Evolutionary conservation across 2,113 vertebrate species (phyloP), one percentile per base, ranked within the genome.

Genomic region (Neotoma lepida): DNA sequence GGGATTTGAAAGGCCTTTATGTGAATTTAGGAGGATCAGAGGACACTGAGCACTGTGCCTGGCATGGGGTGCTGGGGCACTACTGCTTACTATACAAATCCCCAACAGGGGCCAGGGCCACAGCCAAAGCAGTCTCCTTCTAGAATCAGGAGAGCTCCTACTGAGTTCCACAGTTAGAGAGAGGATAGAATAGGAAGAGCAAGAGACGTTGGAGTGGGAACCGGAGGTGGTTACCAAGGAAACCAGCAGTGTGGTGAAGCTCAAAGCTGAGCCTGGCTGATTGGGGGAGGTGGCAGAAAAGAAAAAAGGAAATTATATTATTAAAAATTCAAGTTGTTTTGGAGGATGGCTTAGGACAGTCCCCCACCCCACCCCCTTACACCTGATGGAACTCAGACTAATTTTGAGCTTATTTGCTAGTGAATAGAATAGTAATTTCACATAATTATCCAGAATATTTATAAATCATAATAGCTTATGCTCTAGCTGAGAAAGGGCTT

Each of bases 371-470:
- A 6, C 10, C 14, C 26, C 24, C 26, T 88, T 90, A 92, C 58
- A 44, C 56, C 87, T 33, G 33, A 2, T 68, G 68, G 33, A 91
- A 86, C 35, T 77, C 66, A 63, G 73, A 86, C 86, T n/a, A 58
- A 82, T 70, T 94, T 93, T 81, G 89, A 77, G 89, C 15, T 35
- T 86, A 88, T 90, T 88, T 94, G 68, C 64, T 88, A 82, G 44
- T 94, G 74, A 93, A 82, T 64, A 92, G 39, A 39, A 7, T 10
- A 49, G 30, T 22, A 4, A 35, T 56, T 10, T 58, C 51, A 41
- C 14, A 41, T 51, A 85, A 68, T 35, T 70, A 15, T 39, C 7
- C 24, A 13, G 71, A 84, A 22, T 91, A 88, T 80, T 90, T 89
- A 68, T 68, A 51, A 74, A 89, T 85, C 28, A 71, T 51, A 58